Percentiles rank a stretch among this genome's conserved stretches.
Conservation (phyloP, 1,140 invertebrate genomes). For the Drosophila kikkawai region DNA sequence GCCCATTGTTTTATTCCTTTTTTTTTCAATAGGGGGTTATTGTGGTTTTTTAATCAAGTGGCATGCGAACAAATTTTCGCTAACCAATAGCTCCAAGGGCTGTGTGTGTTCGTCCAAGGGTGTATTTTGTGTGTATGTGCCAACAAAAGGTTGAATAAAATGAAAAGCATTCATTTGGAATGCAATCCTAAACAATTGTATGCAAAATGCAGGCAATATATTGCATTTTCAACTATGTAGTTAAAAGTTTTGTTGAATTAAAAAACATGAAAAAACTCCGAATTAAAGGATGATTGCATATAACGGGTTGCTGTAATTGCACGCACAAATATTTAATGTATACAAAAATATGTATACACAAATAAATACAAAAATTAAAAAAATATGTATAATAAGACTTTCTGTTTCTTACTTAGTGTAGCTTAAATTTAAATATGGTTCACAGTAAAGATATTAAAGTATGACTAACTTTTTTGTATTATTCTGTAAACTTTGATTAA, state of each 20-base stretch:
- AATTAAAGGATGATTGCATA: background rate
- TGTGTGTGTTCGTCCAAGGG: conserved; percentile 7
- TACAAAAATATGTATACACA: no score
- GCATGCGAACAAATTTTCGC: conserved; percentile 67
- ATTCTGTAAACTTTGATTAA: no score
- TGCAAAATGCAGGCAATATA: conserved; percentile 6
- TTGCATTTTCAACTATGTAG: background rate
- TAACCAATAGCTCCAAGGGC: conserved; percentile 22
- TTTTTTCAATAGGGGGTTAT: conserved; percentile 42
- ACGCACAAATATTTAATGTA: background rate
- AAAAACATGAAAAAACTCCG: background rate
- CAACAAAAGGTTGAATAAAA: conserved; percentile 7
- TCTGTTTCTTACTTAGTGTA: no score
- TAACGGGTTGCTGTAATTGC: no score
- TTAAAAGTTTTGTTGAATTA: background rate
- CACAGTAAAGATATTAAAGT: no score
- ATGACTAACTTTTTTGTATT: no score
- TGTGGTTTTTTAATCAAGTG: conserved; percentile 83
- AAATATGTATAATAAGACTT: no score
- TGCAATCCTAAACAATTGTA: conserved; percentile 7
- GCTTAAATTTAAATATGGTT: no score
- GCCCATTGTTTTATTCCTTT: conserved; percentile 27
- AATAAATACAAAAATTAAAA: no score
- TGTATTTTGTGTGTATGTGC: background rate
- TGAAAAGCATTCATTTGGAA: conserved; percentile 7